Percentiles rank a stretch among this genome's conserved stretches.
Conservation (phyloP, 2,888 invertebrate genomes). For the Hecatera dysodea region DNA sequence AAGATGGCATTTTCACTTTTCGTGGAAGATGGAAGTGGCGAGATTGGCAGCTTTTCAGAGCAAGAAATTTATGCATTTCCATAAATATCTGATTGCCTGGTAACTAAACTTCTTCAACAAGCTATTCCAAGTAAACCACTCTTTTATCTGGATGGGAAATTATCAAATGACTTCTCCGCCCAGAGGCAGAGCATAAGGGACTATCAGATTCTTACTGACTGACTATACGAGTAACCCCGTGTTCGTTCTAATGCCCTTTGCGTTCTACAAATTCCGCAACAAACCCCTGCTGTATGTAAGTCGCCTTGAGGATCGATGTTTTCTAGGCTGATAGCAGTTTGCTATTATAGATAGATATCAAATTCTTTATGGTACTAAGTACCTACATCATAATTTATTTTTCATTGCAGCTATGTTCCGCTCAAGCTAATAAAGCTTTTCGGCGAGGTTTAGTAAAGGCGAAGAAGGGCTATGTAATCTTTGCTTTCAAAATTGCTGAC, state of each 20-base stretch:
- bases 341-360: neutral
- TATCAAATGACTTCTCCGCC: too few species aligned
- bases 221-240: too few species aligned
- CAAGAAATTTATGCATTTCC: neutral
- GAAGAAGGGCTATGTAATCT: neutral
- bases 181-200: too few species aligned
- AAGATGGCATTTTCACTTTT: neutral
- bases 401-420: neutral
- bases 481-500: constrained; percentile 6
- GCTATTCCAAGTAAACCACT: neutral
- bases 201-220: too few species aligned
- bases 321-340: neutral
- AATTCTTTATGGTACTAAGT: neutral
- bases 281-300: neutral
- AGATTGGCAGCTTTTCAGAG: too few species aligned
- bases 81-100: neutral
- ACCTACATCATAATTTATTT: neutral
- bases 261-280: too few species aligned
- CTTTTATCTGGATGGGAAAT: too few species aligned
- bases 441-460: constrained; percentile 6
- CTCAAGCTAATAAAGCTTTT: neutral
- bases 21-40: neutral
- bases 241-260: too few species aligned
- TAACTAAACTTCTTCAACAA: neutral
- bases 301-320: neutral